Evolutionary conservation across 2,888 invertebrate species (phyloP).

Genomic region (Camptogramma bilineatum): DNA sequence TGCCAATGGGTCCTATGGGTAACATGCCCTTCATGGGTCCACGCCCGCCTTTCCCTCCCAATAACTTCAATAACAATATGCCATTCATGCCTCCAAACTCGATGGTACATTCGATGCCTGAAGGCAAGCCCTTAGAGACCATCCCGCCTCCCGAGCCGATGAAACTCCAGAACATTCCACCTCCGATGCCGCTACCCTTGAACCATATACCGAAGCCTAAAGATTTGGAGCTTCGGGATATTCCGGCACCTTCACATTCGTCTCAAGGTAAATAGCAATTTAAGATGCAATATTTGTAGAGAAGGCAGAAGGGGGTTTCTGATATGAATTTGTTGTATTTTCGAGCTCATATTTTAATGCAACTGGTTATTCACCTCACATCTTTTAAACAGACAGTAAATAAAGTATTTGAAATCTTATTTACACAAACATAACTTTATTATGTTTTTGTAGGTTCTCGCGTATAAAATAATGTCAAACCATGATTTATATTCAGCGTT

Average conservation of each 20-base stretch:
- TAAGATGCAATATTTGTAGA: slow-evolving; percentile 26
- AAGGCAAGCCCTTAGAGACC: slow-evolving; percentile 28
- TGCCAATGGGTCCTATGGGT: slow-evolving; percentile 44
- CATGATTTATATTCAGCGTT: background rate
- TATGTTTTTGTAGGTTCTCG: no score
- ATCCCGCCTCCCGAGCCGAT: slow-evolving; percentile 51
- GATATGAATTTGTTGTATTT: slow-evolving; percentile 35
- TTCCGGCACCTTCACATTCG: slow-evolving; percentile 75
- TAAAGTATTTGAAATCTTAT: background rate
- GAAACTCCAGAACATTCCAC: slow-evolving; percentile 87
- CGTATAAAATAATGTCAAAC: background rate
- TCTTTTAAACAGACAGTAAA: background rate
- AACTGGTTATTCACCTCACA: slow-evolving; percentile 7
- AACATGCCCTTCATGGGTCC: slow-evolving; percentile 74
- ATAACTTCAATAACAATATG: slow-evolving; percentile 62
- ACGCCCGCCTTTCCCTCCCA: slow-evolving; percentile 72
- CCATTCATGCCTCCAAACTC: slow-evolving; percentile 60
- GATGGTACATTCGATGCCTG: slow-evolving; percentile 26
- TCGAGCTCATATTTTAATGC: background rate
- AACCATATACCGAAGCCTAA: slow-evolving; percentile 49
- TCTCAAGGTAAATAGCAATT: slow-evolving; percentile 63
- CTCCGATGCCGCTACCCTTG: slow-evolving; percentile 85
- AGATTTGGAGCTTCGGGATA: slow-evolving; percentile 79
- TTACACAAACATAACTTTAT: background rate
- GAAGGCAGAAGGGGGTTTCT: slow-evolving; percentile 47